phyloP scores from a whole-genome alignment of 1,140 invertebrate genomes.

The Drosophila aff. region DNA sequence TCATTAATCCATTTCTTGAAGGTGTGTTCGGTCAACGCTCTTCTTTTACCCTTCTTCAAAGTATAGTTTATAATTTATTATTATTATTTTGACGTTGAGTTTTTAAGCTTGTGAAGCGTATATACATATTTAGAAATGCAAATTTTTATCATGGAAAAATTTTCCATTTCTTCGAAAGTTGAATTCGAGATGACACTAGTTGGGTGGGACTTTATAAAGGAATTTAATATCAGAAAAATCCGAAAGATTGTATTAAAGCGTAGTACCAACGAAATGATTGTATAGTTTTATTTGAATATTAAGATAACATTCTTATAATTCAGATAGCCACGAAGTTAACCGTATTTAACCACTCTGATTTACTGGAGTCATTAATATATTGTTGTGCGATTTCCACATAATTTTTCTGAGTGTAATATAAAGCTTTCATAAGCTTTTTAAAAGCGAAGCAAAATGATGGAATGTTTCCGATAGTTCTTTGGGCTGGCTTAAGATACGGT shows the following conservation, averaged over 20 bases:
- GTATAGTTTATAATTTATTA: neutral
- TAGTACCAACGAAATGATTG: too few relatives aligned
- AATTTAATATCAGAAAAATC: too few relatives aligned
- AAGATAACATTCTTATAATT: too few relatives aligned
- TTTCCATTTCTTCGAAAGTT: neutral
- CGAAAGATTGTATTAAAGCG: too few relatives aligned
- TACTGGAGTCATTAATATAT: neutral
- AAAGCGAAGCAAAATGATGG: neutral
- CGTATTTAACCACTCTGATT: too few relatives aligned
- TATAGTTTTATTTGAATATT: too few relatives aligned
- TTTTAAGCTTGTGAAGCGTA: neutral
- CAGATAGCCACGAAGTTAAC: too few relatives aligned
- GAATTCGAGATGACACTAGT: neutral
- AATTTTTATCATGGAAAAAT: neutral
- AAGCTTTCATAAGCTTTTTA: neutral
- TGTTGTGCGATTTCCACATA: neutral
- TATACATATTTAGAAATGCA: neutral
- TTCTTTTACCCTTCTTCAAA: neutral
- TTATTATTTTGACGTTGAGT: neutral
- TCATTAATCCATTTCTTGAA: neutral
- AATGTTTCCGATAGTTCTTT: neutral
- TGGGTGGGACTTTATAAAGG: too few relatives aligned
- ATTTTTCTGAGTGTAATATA: neutral
- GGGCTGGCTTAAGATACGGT: neutral
- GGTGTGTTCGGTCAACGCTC: neutral